These are phyloP conservation scores for Meloe dianella DNA, from an alignment of 2,888 invertebrate species.

Conservation along the genomic window DNA sequence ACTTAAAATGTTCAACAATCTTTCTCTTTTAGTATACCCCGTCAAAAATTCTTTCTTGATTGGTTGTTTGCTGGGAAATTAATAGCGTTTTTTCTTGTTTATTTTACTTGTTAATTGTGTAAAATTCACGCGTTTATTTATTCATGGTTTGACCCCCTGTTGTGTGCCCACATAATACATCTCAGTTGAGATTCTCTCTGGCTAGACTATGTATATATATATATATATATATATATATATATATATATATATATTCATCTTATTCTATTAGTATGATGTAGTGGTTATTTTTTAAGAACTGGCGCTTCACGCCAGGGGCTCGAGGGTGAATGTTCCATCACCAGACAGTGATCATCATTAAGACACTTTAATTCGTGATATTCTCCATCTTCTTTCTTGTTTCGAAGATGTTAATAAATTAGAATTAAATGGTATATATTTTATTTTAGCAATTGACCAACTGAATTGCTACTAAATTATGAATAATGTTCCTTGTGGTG, in stretches of 20 bases:
- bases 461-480: constrained; percentile 26
- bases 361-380: constrained; percentile 5
- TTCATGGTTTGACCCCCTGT: constrained; percentile 59
- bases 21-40: constrained; percentile 37
- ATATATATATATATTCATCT: constrained; percentile 39
- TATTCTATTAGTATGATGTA: constrained; percentile 21
- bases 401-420: neutral
- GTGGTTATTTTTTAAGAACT: constrained; percentile 38
- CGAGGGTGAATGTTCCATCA: neutral
- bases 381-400: neutral
- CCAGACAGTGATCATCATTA: neutral
- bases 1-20: constrained; percentile 17
- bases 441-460: constrained; percentile 55
- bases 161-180: constrained; percentile 57
- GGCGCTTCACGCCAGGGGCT: constrained; percentile 28
- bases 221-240: constrained; percentile 36
- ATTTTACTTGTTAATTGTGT: constrained; percentile 62
- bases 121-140: constrained; percentile 62
- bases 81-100: constrained; percentile 59
- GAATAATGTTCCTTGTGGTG: neutral
- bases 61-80: constrained; percentile 59
- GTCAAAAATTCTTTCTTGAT: constrained; percentile 58
- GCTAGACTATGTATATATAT: constrained; percentile 41
- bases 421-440: constrained; percentile 45
- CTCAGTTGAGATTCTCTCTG: constrained; percentile 48